Evolutionary conservation across 2,113 vertebrate genomes (phyloP).

Genomic region (Colius striatus): DNA sequence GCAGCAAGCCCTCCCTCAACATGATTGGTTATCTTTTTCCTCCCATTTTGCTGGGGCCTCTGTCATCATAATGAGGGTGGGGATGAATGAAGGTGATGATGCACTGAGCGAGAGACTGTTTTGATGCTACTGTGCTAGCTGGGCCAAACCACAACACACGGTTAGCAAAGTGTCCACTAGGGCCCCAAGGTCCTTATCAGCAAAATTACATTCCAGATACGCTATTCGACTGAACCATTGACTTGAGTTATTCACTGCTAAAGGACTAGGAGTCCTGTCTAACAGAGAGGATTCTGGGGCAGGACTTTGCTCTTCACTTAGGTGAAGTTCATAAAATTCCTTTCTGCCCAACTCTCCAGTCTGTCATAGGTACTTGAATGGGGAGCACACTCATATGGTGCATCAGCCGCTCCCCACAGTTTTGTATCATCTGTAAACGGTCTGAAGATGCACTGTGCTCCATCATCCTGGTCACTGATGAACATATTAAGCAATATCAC

Average conservation of each 20-base stretch:
- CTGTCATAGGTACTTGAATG: background rate
- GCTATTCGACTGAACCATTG: background rate
- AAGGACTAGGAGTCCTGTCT: too few species aligned
- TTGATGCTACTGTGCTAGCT: too few species aligned
- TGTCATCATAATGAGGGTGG: too few species aligned
- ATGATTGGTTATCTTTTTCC: too few species aligned
- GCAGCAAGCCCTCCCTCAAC: too few species aligned
- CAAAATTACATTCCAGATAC: background rate
- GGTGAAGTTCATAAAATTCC: background rate
- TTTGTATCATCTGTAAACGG: background rate
- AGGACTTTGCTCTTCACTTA: background rate
- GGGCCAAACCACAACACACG: too few species aligned
- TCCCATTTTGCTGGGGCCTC: too few species aligned
- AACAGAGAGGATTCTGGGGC: background rate
- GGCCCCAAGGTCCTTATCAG: background rate
- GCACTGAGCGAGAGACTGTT: too few species aligned
- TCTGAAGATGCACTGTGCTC: background rate
- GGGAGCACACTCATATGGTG: fast-evolving
- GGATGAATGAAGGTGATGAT: too few species aligned
- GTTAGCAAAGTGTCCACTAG: background rate
- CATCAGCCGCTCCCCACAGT: background rate
- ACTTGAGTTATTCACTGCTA: background rate
- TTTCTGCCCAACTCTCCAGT: background rate
- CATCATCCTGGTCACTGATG: background rate
- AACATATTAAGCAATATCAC: background rate